These are phyloP conservation scores for Etheostoma perlongum DNA, from an alignment of 2,797 vertebrate genomes.

Conservation along the genomic window DNA sequence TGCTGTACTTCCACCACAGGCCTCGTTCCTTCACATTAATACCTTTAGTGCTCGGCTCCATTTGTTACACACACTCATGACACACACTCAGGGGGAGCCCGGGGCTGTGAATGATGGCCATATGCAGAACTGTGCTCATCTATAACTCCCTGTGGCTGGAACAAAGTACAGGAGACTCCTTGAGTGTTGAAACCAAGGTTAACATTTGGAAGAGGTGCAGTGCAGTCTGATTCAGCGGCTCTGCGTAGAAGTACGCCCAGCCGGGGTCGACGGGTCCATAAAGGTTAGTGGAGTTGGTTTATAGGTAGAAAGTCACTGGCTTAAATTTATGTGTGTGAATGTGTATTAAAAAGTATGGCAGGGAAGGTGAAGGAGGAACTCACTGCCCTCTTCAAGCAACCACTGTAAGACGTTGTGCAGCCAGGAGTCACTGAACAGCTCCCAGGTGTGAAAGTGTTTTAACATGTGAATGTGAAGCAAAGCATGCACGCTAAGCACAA, in stretches of 20 bases:
- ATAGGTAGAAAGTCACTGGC: constrained; percentile 42
- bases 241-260: neutral
- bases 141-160: constrained; percentile 76
- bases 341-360: constrained; percentile 11
- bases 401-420: constrained; percentile 19
- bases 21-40: constrained; percentile 77
- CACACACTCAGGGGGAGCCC: constrained; percentile 77
- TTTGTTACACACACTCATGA: constrained; percentile 77
- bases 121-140: constrained; percentile 80
- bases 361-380: constrained; percentile 21
- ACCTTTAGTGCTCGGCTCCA: constrained; percentile 74
- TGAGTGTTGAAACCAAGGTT: constrained; percentile 75
- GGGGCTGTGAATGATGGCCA: constrained; percentile 82
- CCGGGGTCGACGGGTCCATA: constrained; percentile 7
- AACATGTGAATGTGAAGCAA: constrained; percentile 48
- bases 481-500: constrained; percentile 42
- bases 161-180: constrained; percentile 78
- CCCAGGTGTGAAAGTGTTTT: constrained; percentile 41
- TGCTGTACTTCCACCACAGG: constrained; percentile 77
- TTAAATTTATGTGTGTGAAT: constrained; percentile 2
- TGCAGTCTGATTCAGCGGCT: constrained; percentile 48
- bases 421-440: constrained; percentile 29
- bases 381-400: constrained; percentile 1
- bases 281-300: constrained; percentile 46
- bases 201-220: constrained; percentile 67